A percentile compares a stretch with the other conserved stretches of the same genome.
phyloP scores from a whole-genome alignment of 2,888 invertebrate species.

The Ptychoptera albimana region DNA sequence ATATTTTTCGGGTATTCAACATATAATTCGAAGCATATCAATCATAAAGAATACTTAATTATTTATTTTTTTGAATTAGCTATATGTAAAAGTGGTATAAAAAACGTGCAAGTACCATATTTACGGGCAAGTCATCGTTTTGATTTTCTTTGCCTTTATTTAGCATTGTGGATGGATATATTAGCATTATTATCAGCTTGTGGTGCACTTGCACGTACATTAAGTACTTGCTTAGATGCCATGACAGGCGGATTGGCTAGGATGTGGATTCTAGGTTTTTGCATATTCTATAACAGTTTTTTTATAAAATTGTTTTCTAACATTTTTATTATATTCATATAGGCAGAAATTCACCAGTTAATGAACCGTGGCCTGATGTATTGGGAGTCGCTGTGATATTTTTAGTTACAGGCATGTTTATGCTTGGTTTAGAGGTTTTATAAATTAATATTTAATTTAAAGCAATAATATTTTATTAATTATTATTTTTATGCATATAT shows the following conservation, averaged over 20 bases:
- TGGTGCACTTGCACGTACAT: conserved; percentile 35
- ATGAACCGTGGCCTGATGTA: conserved; percentile 41
- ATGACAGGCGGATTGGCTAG: conserved; percentile 37
- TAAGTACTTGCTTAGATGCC: conserved; percentile 40
- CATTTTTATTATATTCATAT: conserved; percentile 6
- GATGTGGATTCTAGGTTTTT: conserved; percentile 34
- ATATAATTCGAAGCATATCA: too few species aligned
- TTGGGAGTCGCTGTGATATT: conserved; percentile 37
- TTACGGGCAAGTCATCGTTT: conserved; percentile 30
- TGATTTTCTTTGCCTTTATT: conserved; percentile 30
- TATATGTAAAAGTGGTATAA: conserved; percentile 25
- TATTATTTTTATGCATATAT: conserved; percentile 1
- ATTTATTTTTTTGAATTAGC: conserved; percentile 15
- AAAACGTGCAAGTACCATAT: conserved; percentile 29
- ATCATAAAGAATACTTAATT: conserved; percentile 7
- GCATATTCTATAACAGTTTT: not conserved
- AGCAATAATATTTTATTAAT: not conserved
- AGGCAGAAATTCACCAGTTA: conserved; percentile 29
- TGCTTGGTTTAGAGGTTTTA: conserved; percentile 39
- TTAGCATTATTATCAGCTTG: conserved; percentile 36
- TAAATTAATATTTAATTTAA: not conserved
- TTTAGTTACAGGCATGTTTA: conserved; percentile 37
- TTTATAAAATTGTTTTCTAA: not conserved
- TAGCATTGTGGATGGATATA: conserved; percentile 37
- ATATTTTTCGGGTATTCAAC: conserved; percentile 22